phyloP scores from a whole-genome alignment of 2,888 invertebrate genomes.

The Drosophila siamana region DNA sequence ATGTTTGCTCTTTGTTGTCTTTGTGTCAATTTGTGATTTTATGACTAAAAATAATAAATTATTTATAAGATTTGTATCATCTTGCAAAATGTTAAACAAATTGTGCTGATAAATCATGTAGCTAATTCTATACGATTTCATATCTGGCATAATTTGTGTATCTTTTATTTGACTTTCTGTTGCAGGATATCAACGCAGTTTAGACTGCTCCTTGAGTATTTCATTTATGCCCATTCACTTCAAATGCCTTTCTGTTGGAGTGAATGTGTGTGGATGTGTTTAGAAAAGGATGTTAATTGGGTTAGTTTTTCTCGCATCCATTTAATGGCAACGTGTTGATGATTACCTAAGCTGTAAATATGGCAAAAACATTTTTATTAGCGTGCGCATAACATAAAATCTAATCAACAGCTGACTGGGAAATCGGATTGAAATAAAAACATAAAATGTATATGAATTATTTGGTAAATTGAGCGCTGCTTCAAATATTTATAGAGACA shows the following conservation, averaged over 20 bases:
- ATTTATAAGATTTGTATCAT: no score
- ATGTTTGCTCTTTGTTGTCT: no score
- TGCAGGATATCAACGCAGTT: slow-evolving; percentile 26
- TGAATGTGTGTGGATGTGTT: slow-evolving; percentile 45
- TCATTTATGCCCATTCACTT: slow-evolving; percentile 29
- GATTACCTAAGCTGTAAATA: slow-evolving; percentile 49
- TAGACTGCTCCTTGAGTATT: neutral
- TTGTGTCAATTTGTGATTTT: no score
- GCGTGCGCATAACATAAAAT: slow-evolving; percentile 44
- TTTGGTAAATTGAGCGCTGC: slow-evolving; percentile 13
- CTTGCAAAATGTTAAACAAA: no score
- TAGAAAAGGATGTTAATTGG: slow-evolving; percentile 70
- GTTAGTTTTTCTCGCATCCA: slow-evolving; percentile 50
- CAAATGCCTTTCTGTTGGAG: slow-evolving; percentile 9
- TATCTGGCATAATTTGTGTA: no score
- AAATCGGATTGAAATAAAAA: slow-evolving; percentile 21
- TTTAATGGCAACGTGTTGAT: slow-evolving; percentile 52
- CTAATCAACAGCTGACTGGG: slow-evolving; percentile 48
- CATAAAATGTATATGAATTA: slow-evolving; percentile 8
- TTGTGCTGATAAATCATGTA: no score
- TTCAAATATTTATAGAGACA: slow-evolving; percentile 5
- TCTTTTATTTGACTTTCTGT: neutral
- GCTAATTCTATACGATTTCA: no score
- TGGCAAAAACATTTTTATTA: slow-evolving; percentile 28
- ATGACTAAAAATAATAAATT: no score